Percentiles rank a stretch among this genome's conserved stretches.
Evolutionary conservation across 2,797 vertebrate species (phyloP).

Genomic region (Phoeniculus purpureus): DNA sequence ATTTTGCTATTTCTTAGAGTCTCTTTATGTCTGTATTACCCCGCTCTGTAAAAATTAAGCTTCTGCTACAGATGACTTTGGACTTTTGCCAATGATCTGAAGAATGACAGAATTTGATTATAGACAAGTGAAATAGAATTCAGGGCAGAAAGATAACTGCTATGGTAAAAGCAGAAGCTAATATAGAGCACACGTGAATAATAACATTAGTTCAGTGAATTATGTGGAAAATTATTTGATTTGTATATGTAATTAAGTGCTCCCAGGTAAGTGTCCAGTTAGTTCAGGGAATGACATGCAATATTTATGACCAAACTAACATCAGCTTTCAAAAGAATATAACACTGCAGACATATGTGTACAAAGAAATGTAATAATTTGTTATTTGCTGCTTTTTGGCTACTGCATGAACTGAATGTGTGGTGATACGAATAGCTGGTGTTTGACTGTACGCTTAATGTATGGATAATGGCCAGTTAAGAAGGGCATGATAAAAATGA

Average conservation of each 20-base stretch:
- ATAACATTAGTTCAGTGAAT: background rate
- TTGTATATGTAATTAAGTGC: background rate
- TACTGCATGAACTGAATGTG: rapidly evolving
- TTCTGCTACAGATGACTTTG: background rate
- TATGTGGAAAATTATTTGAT: background rate
- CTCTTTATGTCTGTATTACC: background rate
- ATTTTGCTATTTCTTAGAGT: background rate
- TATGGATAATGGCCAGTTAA: background rate
- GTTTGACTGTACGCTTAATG: background rate
- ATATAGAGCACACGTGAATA: background rate
- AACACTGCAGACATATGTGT: background rate
- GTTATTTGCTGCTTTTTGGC: background rate
- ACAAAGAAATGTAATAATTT: background rate
- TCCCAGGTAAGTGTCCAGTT: background rate
- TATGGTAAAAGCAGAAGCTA: background rate
- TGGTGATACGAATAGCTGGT: background rate
- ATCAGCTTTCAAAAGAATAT: background rate
- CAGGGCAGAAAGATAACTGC: background rate
- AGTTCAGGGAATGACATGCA: background rate
- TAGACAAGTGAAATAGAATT: background rate
- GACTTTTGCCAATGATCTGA: background rate
- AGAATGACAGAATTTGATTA: background rate
- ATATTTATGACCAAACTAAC: background rate
- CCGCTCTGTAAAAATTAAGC: background rate
- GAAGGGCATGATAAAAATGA: background rate